Percentiles rank a stretch among this genome's conserved stretches.
These are phyloP conservation scores for Engystomops pustulosus DNA, from an alignment of 2,113 vertebrate genomes.

Conservation along the genomic window DNA sequence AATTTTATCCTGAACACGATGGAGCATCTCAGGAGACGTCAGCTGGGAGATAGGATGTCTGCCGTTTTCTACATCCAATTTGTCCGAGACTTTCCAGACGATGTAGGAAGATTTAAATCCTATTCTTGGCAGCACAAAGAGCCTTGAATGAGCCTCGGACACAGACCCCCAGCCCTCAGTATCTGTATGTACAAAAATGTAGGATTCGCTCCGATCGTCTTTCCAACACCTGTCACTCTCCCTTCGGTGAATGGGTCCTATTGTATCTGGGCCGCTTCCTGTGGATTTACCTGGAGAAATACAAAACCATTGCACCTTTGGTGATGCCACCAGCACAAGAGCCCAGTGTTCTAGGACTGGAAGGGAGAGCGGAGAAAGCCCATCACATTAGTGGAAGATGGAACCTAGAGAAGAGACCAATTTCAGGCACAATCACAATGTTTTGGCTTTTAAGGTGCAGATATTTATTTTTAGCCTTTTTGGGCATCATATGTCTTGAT, in stretches of 20 bases:
- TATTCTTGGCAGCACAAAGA: slow-evolving; percentile 32
- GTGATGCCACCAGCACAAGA: slow-evolving; percentile 33
- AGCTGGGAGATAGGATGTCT: slow-evolving; percentile 35
- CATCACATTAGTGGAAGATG: not conserved
- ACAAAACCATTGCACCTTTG: slow-evolving; percentile 43
- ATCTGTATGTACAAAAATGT: slow-evolving; percentile 39
- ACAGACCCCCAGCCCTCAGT: not conserved
- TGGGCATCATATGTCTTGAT: too few relatives aligned
- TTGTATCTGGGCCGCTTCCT: not conserved
- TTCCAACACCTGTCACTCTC: slow-evolving; percentile 49
- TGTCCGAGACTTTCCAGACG: not conserved
- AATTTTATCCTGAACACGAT: not conserved
- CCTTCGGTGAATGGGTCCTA: slow-evolving; percentile 17
- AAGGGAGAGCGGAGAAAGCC: not conserved
- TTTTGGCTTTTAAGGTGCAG: too few relatives aligned
- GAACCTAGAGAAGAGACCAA: too few relatives aligned
- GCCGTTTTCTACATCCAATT: slow-evolving; percentile 2
- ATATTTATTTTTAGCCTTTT: too few relatives aligned
- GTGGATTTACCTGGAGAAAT: slow-evolving; percentile 37
- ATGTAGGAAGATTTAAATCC: slow-evolving; percentile 10
- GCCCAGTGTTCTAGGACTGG: slow-evolving; percentile 11
- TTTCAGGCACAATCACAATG: too few relatives aligned
- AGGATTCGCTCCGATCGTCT: slow-evolving; percentile 41
- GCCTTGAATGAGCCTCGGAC: slow-evolving; percentile 7
- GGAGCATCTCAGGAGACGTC: not conserved